Evolutionary conservation across 2,113 vertebrate genomes (phyloP).

Genomic region (Myrmecobius fasciatus): DNA sequence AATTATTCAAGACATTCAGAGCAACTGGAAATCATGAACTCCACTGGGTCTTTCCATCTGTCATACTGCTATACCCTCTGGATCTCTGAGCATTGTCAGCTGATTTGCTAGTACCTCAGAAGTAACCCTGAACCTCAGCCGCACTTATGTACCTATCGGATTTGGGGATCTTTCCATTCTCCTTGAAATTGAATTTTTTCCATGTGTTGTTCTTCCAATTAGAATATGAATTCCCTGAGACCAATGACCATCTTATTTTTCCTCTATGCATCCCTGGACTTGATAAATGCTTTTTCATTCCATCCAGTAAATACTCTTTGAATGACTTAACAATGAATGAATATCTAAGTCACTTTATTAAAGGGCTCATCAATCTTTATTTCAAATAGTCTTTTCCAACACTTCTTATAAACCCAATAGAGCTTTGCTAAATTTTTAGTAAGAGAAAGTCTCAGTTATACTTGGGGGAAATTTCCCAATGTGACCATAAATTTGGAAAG

Average conservation of each 20-base stretch:
- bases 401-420: background rate
- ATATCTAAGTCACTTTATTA: background rate
- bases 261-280: background rate
- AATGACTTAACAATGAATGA: background rate
- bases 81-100: background rate
- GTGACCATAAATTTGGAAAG: background rate
- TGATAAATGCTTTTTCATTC: background rate
- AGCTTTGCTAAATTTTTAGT: background rate
- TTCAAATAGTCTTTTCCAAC: background rate
- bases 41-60: background rate
- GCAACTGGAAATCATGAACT: background rate
- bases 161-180: background rate
- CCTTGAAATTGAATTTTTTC: background rate
- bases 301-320: background rate
- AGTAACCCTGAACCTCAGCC: background rate
- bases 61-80: background rate
- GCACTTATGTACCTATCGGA: background rate
- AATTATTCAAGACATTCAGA: background rate
- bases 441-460: background rate
- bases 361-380: background rate
- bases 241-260: background rate
- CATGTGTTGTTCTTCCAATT: background rate
- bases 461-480: background rate
- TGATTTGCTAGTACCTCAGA: background rate
- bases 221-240: background rate